A percentile compares a stretch with the other conserved stretches of the same genome.
These are phyloP conservation scores for Cantharis flavilabris DNA, from an alignment of 2,888 invertebrate genomes.

Conservation along the genomic window DNA sequence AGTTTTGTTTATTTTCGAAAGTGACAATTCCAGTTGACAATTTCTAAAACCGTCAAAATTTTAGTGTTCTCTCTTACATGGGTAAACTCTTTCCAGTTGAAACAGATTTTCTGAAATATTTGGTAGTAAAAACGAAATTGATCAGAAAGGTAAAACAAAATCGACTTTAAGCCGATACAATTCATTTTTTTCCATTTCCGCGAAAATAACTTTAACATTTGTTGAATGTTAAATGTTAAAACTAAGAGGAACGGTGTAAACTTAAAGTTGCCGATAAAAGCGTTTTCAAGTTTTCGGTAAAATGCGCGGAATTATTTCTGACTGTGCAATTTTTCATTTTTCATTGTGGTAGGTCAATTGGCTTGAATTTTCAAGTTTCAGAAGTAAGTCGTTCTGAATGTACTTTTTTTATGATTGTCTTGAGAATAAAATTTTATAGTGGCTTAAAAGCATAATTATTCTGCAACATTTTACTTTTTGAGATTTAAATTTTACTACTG, in stretches of 20 bases:
- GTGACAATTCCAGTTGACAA: neutral
- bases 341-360: neutral
- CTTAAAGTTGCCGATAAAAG: conserved; percentile 14
- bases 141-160: neutral
- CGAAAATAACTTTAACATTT: neutral
- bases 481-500: neutral
- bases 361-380: neutral
- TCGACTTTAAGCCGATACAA: neutral
- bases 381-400: neutral
- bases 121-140: neutral
- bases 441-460: neutral
- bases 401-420: neutral
- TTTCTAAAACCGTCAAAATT: neutral
- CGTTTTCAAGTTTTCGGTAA: conserved; percentile 13
- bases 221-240: neutral
- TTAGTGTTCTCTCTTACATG: neutral
- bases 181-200: neutral
- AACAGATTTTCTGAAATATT: neutral
- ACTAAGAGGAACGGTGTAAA: conserved; percentile 5
- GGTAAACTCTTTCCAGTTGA: neutral
- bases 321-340: neutral
- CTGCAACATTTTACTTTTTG: neutral
- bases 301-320: conserved; percentile 4
- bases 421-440: neutral
- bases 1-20: neutral